phyloP scores from a whole-genome alignment of 2,113 vertebrate species.

The Phocoena sinus region DNA sequence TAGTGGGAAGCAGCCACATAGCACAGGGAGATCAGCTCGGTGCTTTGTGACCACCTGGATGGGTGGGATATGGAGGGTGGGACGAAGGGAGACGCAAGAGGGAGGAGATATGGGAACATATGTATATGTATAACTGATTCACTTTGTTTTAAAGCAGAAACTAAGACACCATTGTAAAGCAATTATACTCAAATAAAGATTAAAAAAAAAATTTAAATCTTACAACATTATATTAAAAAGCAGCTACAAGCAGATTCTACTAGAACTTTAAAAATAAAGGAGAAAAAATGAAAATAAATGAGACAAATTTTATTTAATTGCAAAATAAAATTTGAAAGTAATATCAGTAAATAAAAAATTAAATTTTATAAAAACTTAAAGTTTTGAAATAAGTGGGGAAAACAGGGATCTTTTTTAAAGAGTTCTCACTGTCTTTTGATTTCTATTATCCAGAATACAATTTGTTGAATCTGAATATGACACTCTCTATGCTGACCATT shows the following conservation, averaged over 20 bases:
- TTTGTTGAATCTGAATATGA: neutral
- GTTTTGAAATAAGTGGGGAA: neutral
- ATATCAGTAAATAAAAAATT: neutral
- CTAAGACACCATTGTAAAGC: no score
- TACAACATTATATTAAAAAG: neutral
- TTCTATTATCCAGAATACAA: neutral
- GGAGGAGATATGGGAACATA: no score
- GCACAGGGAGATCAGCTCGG: no score
- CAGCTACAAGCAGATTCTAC: neutral
- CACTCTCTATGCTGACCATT: neutral
- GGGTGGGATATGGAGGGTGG: no score
- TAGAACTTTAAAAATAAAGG: neutral
- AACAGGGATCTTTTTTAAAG: neutral
- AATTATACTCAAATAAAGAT: no score
- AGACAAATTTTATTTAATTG: neutral
- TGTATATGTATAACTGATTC: no score
- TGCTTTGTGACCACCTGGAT: no score
- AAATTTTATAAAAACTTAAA: neutral
- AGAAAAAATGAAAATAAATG: neutral
- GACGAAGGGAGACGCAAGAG: no score
- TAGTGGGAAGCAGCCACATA: no score
- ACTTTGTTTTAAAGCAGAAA: no score
- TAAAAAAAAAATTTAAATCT: neutral
- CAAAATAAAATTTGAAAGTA: conserved; percentile 6
- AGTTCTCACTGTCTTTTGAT: neutral